phyloP scores from a whole-genome alignment of 2,113 vertebrate genomes.

The Callaeas wilsoni region DNA sequence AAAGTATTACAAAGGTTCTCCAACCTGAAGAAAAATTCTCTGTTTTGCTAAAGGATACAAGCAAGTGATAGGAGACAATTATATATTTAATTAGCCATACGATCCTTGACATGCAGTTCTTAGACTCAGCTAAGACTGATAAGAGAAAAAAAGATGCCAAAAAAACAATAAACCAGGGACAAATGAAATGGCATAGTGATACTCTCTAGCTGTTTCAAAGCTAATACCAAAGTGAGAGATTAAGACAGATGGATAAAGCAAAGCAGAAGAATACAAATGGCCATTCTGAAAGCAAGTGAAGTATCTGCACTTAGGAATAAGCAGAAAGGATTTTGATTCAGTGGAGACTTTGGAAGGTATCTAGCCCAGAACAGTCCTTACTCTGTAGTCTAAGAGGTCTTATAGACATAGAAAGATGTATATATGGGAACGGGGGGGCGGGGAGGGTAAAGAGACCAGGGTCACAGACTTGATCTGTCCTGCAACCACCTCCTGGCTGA shows the following conservation, averaged over 20 bases:
- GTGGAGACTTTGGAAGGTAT: not conserved
- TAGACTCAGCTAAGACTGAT: not conserved
- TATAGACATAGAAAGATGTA: fast-evolving
- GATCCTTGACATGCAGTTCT: not conserved
- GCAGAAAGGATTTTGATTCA: not conserved
- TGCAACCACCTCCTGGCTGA: not conserved
- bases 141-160: not conserved
- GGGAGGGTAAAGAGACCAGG: not conserved
- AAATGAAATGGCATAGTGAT: not conserved
- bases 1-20: not conserved
- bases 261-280: not conserved
- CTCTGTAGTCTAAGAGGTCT: not conserved
- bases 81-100: not conserved
- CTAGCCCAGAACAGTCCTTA: not conserved
- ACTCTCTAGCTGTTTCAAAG: not conserved
- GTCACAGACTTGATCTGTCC: not conserved
- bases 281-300: not conserved
- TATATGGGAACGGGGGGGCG: not conserved
- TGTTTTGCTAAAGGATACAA: not conserved
- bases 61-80: not conserved
- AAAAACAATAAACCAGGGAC: not conserved
- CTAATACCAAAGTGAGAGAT: not conserved
- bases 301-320: not conserved
- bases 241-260: not conserved
- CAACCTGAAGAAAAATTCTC: not conserved